Base-by-base conservation (phyloP, 2,888 invertebrate genomes). In the Xylophagus ater region DNA sequence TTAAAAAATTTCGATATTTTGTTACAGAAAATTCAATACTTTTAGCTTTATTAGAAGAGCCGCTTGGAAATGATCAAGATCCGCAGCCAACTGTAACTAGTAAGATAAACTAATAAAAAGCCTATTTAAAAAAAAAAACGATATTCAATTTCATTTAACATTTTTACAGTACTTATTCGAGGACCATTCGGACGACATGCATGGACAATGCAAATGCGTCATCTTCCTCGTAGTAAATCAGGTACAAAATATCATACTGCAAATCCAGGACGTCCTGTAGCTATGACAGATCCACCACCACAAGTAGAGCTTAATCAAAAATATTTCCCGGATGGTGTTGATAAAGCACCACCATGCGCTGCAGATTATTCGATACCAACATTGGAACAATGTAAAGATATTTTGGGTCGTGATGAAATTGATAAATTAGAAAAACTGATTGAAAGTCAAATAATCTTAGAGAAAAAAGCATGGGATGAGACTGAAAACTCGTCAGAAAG, bases 131-230 rank as follows among this genome's bases (percentile, higher is more conserved):
- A 21, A 13, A 19, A 24, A 34, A 34, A 21, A 10, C 5, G 17
- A 15, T 17, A 6, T 15, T 26, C 12, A 17, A 36, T 13, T 23
- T 24, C 20, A 38, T 34, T 14, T 44, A 28, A 40, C 15, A n/a
- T 28, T 25, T 26, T 45, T 12, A 78, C 78, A 58, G 80, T 90
- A 37, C 70, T 97, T 37, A 82, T 94, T 45, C 76, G 96, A 2
- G 88, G 90, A 40, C 88, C 92, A 1, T 94, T 92, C 68, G 94
- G 94, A 1, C 78, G 94, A 4, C 87, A 89, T 68, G 89, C 90
- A 14, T 97, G 96, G 96, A 86, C 86, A 7, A 76, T 89, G 74
- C 81, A 85, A 55, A 67, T 87, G 38, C 74, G 93, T 25, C 92
- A 93, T 58, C 70, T 89, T 42, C 89, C 94, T 1, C 74, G 92